Percentiles rank a stretch among this genome's conserved stretches.
These are phyloP conservation scores for Microplitis demolitor DNA, from an alignment of 1,140 invertebrate genomes.

Conservation along the genomic window DNA sequence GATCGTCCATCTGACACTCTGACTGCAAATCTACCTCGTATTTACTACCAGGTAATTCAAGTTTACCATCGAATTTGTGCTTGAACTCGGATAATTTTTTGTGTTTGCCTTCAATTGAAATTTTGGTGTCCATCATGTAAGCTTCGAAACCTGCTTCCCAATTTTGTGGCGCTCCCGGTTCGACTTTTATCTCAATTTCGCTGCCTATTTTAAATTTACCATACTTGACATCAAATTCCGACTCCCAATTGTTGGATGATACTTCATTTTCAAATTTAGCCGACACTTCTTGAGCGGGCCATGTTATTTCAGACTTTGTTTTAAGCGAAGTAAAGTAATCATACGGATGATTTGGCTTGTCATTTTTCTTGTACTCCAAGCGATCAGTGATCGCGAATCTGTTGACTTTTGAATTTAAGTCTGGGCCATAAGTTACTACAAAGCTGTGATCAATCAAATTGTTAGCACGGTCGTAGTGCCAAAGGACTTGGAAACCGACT, in stretches of 20 bases:
- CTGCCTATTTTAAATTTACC: slow-evolving; percentile 63
- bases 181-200: slow-evolving; percentile 63
- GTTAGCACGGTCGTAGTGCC: slow-evolving; percentile 48
- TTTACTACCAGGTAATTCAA: slow-evolving; percentile 68
- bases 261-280: slow-evolving; percentile 56
- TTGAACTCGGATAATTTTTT: slow-evolving; percentile 63
- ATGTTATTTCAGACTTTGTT: slow-evolving; percentile 57
- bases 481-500: slow-evolving; percentile 65
- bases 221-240: slow-evolving; percentile 61
- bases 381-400: slow-evolving; percentile 62
- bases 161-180: slow-evolving; percentile 62
- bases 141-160: slow-evolving; percentile 65
- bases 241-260: slow-evolving; percentile 35
- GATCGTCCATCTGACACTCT: slow-evolving; percentile 59
- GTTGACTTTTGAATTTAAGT: slow-evolving; percentile 64
- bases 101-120: slow-evolving; percentile 65
- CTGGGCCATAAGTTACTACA: slow-evolving; percentile 66
- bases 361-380: slow-evolving; percentile 46
- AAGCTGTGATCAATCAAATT: slow-evolving; percentile 58
- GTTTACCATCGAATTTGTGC: slow-evolving; percentile 66
- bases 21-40: slow-evolving; percentile 68
- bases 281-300: slow-evolving; percentile 61
- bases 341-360: slow-evolving; percentile 43
- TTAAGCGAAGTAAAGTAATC: slow-evolving; percentile 1
- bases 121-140: slow-evolving; percentile 63